Percentiles rank a stretch among this genome's conserved stretches.
Evolutionary conservation across 2,888 invertebrate species (phyloP).

Genomic region (Protodeltote pygarga): DNA sequence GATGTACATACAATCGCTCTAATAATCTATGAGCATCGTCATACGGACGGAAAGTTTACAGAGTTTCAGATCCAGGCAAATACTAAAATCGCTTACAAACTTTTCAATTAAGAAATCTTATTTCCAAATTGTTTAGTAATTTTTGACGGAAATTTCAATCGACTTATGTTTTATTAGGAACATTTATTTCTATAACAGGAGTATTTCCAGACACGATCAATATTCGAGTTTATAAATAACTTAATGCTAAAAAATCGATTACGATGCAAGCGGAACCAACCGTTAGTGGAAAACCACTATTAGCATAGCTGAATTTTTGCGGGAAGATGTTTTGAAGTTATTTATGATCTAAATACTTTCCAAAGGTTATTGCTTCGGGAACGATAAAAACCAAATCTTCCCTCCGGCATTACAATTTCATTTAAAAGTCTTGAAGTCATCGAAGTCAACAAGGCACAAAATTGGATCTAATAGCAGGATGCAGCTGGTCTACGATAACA

Average conservation of each 20-base stretch:
- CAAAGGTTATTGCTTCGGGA: no score
- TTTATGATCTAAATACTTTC: no score
- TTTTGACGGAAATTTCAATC: constrained; percentile 7
- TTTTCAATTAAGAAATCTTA: constrained; percentile 41
- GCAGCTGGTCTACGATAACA: constrained; percentile 64
- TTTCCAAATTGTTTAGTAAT: constrained; percentile 32
- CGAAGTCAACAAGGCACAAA: constrained; percentile 35
- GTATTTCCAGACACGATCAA: neutral
- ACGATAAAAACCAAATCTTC: no score
- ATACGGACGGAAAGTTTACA: constrained; percentile 11
- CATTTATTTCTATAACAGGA: neutral
- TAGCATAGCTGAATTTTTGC: no score
- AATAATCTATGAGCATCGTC: neutral
- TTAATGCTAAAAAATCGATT: constrained; percentile 30
- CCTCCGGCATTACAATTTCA: no score
- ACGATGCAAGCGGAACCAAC: constrained; percentile 2
- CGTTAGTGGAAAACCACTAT: neutral
- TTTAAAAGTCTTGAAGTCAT: constrained; percentile 14
- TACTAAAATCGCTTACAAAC: constrained; percentile 33
- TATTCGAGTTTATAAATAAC: constrained; percentile 13
- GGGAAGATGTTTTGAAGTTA: no score
- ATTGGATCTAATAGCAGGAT: constrained; percentile 54
- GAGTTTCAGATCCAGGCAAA: constrained; percentile 20
- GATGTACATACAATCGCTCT: constrained; percentile 33
- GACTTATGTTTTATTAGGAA: neutral